Base-by-base conservation (phyloP, 2,113 vertebrate species). In the Caretta caretta region DNA sequence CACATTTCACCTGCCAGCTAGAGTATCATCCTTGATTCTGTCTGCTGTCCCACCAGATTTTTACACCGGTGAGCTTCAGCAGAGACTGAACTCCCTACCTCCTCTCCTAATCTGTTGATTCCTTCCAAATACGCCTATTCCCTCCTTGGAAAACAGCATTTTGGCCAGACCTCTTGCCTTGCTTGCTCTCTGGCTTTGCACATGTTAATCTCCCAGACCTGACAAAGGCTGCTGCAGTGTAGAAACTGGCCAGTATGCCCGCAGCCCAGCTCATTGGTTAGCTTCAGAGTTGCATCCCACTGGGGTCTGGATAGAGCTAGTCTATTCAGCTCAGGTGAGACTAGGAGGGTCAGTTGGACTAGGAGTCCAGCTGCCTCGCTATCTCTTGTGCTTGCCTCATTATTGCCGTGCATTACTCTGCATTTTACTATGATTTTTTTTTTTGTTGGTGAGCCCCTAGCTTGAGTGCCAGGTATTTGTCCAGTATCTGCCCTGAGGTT, bases 11-110 rank as follows among this genome's bases (percentile, higher is more conserved):
- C 65, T 72, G 35, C 65, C 65, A 38, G 17, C 75, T 25, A 27
- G 75, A 48, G 24, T 25, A 78, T 46, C 38, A 29, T 16, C 42
- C 22, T 46, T 46, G 42, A 25, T 46, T 48, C 42, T 76, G 22
- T 84, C 89, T 84, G 72, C 87, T 29, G 89, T 53, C 89, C 56
- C 93, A 80, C 78, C 51, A 96, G 81, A 56, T 91, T 97, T 92
- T 93, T 54, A 42, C 90, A 81, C 27, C 57, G 24, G 88, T 91
- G 51, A n/a, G 89, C 69, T 57, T 84, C 93, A 82, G 84, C 4
- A 0, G 85, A 81, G 76, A 10, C 48, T 87, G 89, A 78, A 87
- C 85, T 93, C 79, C 86, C 80, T 19, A 5, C 16, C 81, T 88
- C 56, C 78, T 95, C 29, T n/a, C n/a, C 72, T 62, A 6, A 16